These are phyloP conservation scores for Callocephalon fimbriatum DNA, from an alignment of 2,113 vertebrate species.

Conservation along the genomic window DNA sequence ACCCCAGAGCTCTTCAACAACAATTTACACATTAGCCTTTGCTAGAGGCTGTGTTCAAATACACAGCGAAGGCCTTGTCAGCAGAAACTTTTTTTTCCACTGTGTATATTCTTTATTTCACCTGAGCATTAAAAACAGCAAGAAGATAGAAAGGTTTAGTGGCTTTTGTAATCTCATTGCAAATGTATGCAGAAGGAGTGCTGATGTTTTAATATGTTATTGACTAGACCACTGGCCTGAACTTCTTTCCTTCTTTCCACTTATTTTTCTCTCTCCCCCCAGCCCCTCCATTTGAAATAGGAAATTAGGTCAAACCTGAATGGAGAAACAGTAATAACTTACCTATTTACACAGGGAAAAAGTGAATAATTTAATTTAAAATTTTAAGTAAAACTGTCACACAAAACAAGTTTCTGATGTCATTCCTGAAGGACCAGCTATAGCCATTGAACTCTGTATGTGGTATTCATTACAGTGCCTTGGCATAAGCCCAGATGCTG, in stretches of 20 bases:
- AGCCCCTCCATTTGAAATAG: not conserved
- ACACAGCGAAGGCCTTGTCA: not conserved
- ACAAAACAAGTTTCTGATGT: conserved; percentile 30
- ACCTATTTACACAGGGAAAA: not conserved
- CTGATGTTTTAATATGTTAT: not conserved
- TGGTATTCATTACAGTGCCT: conserved; percentile 18
- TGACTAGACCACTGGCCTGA: not conserved
- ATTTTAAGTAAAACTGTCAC: conserved; percentile 27
- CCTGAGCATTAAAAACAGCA: not conserved
- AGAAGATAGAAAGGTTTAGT: not conserved
- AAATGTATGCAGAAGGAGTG: not conserved
- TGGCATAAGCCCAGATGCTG: conserved; percentile 47
- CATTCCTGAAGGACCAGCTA: conserved; percentile 52
- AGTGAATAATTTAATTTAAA: conserved; percentile 25
- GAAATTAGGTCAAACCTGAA: not conserved
- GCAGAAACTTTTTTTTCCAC: not conserved
- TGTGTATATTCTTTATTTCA: not conserved
- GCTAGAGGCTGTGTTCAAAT: not conserved
- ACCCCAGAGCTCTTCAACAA: not conserved
- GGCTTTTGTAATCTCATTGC: not conserved
- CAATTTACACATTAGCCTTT: not conserved
- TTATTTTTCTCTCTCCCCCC: not conserved
- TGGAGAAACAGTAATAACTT: not conserved
- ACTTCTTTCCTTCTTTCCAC: not conserved
- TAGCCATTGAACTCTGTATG: conserved; percentile 68